Percentiles rank a stretch among this genome's conserved stretches.
These are phyloP conservation scores for Ambastaia sidthimunki DNA, from an alignment of 2,797 vertebrate species.

Conservation along the genomic window DNA sequence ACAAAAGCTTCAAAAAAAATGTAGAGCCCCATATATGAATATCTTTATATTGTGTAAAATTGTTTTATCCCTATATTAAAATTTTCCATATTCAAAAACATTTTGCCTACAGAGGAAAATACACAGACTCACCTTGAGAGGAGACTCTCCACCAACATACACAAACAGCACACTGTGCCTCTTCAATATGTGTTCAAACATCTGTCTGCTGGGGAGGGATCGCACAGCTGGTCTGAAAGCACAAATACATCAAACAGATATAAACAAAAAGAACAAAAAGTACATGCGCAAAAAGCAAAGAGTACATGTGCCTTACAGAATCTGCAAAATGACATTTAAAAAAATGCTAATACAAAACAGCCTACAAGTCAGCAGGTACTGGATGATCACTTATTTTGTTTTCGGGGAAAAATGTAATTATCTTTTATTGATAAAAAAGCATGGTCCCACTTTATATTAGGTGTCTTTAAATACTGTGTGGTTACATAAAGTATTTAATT, in stretches of 20 bases:
- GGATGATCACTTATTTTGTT: too few relatives aligned
- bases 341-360: background rate
- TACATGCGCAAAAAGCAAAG: too few relatives aligned
- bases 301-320: background rate
- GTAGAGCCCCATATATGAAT: too few relatives aligned
- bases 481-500: too few relatives aligned
- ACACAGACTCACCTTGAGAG: slow-evolving; percentile 85
- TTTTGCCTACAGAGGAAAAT: background rate
- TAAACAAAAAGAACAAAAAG: background rate
- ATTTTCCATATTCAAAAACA: background rate
- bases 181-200: slow-evolving; percentile 93
- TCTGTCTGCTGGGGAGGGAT: slow-evolving; percentile 91
- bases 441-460: background rate
- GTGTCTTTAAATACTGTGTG: too few relatives aligned
- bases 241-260: background rate
- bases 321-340: background rate
- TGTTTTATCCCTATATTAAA: background rate
- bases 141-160: slow-evolving; percentile 93
- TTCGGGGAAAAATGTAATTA: too few relatives aligned
- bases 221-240: slow-evolving; percentile 86
- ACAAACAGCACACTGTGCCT: slow-evolving; percentile 92
- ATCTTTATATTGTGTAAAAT: too few relatives aligned
- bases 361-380: too few relatives aligned
- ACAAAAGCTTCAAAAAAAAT: too few relatives aligned
- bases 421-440: too few relatives aligned